A percentile compares a stretch with the other conserved stretches of the same genome.
These are phyloP conservation scores for Andrena marginata DNA, from an alignment of 2,888 invertebrate species.

Conservation along the genomic window DNA sequence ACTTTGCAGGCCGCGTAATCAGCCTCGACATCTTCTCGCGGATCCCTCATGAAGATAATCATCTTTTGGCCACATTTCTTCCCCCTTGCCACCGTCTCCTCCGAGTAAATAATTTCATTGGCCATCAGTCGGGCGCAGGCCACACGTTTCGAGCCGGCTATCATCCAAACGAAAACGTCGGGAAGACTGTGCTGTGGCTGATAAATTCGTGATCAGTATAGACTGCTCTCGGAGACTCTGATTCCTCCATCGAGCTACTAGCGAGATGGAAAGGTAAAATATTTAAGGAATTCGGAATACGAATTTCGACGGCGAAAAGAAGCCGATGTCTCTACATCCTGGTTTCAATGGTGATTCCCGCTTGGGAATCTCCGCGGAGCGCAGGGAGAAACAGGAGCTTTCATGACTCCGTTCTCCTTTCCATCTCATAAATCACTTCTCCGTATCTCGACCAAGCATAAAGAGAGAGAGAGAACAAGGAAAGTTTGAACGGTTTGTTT, in stretches of 20 bases:
- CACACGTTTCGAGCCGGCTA: conserved; percentile 86
- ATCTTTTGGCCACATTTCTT: conserved; percentile 85
- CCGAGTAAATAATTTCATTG: conserved; percentile 85
- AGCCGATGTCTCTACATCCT: background rate
- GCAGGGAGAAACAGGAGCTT: background rate
- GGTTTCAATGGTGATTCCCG: background rate
- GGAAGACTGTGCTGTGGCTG: conserved; percentile 87
- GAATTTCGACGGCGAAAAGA: background rate
- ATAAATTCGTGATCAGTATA: conserved; percentile 15
- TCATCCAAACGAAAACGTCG: conserved; percentile 87
- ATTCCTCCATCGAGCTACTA: background rate
- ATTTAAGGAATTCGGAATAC: background rate
- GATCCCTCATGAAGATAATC: conserved; percentile 78
- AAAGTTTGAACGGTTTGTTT: conserved; percentile 13
- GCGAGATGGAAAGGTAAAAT: background rate
- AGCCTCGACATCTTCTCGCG: conserved; percentile 50
- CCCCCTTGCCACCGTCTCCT: conserved; percentile 85
- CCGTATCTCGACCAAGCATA: no score
- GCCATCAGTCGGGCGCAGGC: conserved; percentile 86
- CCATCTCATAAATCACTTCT: background rate
- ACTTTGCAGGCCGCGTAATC: conserved; percentile 79
- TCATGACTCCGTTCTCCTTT: background rate
- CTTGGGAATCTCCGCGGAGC: background rate
- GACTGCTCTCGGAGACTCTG: background rate
- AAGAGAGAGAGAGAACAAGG: background rate